Conservation (phyloP, 2,888 invertebrate species). For the Phalera bucephala region DNA sequence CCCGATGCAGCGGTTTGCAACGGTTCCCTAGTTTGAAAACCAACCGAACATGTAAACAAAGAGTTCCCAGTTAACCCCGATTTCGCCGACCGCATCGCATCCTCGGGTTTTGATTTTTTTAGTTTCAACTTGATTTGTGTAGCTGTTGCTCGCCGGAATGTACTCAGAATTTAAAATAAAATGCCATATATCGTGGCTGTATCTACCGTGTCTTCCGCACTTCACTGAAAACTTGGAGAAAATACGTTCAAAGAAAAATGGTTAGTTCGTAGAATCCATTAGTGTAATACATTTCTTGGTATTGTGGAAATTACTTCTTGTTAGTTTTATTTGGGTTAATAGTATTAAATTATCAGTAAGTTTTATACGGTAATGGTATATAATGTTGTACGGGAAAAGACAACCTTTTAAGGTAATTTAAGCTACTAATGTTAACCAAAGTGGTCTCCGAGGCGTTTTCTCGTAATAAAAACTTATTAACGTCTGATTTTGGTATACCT, state of each 20-base stretch:
- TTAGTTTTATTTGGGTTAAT: too few relatives aligned
- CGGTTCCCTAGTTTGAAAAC: slow-evolving; percentile 39
- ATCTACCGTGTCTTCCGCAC: neutral
- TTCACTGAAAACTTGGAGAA: slow-evolving; percentile 1
- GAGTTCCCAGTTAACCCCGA: slow-evolving; percentile 58
- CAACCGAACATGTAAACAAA: slow-evolving; percentile 62
- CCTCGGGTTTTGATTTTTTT: slow-evolving; percentile 48
- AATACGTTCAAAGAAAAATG: slow-evolving; percentile 11
- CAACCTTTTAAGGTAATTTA: too few relatives aligned
- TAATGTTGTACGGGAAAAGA: too few relatives aligned
- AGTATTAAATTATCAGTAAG: too few relatives aligned
- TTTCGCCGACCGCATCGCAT: slow-evolving; percentile 50
- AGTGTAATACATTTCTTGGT: slow-evolving; percentile 5
- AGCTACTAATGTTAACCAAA: too few relatives aligned
- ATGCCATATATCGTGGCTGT: slow-evolving; percentile 9
- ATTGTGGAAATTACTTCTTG: neutral
- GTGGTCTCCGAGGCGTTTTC: too few relatives aligned
- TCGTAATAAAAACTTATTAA: too few relatives aligned
- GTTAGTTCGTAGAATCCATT: slow-evolving; percentile 7
- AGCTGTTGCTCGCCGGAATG: slow-evolving; percentile 41
- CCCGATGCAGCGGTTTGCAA: slow-evolving; percentile 39
- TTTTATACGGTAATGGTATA: too few relatives aligned
- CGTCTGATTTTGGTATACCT: too few relatives aligned
- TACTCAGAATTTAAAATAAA: slow-evolving; percentile 37
- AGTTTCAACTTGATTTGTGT: slow-evolving; percentile 57